These are phyloP conservation scores for Tipula vernalis DNA, from an alignment of 2,888 invertebrate genomes.

Conservation along the genomic window DNA sequence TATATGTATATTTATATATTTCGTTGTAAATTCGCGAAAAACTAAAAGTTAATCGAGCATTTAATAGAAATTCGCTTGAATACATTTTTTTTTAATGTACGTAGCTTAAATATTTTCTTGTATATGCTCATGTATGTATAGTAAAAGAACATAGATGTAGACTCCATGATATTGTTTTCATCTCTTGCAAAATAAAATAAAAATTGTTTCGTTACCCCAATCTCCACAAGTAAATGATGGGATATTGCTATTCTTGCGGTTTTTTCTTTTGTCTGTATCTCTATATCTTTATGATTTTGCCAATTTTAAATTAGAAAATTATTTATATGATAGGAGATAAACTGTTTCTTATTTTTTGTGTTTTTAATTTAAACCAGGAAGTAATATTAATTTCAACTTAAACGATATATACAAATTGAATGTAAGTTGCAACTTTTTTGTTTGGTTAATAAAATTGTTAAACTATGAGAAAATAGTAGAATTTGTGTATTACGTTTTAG, in stretches of 20 bases:
- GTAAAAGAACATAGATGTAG: not conserved
- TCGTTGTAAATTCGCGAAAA: not conserved
- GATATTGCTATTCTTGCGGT: not conserved
- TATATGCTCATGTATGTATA: not conserved
- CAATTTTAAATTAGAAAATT: not conserved
- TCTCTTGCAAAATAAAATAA: not conserved
- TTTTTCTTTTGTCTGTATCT: not conserved
- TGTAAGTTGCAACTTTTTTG: not conserved
- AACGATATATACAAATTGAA: not conserved
- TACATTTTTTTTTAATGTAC: not conserved
- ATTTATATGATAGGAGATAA: not conserved
- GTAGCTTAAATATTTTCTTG: not conserved
- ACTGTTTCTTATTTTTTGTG: not conserved
- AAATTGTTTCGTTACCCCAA: not conserved
- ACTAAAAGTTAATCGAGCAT: slow-evolving; percentile 4
- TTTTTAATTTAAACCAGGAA: not conserved
- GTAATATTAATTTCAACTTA: not conserved
- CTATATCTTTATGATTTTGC: not conserved
- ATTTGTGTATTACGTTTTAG: not conserved
- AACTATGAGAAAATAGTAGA: not conserved
- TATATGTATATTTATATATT: not conserved
- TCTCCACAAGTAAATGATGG: not conserved
- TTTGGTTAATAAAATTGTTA: not conserved
- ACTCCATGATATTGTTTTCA: not conserved
- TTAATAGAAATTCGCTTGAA: not conserved